These are phyloP conservation scores for Apis mellifera DNA, from an alignment of 1,140 invertebrate species.

Conservation along the genomic window Amel_HAv3.1 CM009934.2:5618501-5619000, in stretches of 20 bases:
- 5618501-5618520: background rate
- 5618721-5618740: constrained; percentile 12
- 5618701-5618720: constrained; percentile 12
- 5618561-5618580: background rate
- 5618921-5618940: too few species aligned
- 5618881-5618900: too few species aligned
- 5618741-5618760: constrained; percentile 14
- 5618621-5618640: constrained; percentile 26
- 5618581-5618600: constrained; percentile 8
- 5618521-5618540: background rate
- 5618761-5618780: background rate
- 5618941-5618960: too few species aligned
- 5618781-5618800: background rate
- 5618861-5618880: too few species aligned
- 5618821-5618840: constrained; percentile 28
- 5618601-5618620: constrained; percentile 14
- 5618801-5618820: constrained; percentile 8
- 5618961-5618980: too few species aligned
- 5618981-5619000: too few species aligned
- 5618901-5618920: too few species aligned
- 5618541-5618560: background rate
- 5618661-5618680: constrained; percentile 24
- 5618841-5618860: too few species aligned
- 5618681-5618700: constrained; percentile 39
- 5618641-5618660: constrained; percentile 29